Base-by-base conservation (phyloP, 2,888 invertebrate species). In the Anticlea derivata region DNA sequence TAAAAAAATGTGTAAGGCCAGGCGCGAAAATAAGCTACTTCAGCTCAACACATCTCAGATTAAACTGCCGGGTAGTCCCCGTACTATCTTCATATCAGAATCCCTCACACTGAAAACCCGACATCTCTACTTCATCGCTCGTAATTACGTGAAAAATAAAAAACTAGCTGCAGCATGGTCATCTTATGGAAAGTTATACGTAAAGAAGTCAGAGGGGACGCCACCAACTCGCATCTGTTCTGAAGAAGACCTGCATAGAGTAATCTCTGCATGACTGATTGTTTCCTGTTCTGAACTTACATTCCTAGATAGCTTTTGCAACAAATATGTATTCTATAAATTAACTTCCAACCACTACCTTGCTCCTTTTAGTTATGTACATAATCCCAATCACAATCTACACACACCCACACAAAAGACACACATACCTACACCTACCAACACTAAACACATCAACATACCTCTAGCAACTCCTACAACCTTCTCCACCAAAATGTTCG, bases 181-280 rank as follows among this genome's bases (percentile, higher is more conserved):
- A 3, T 56, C 59, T 0, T 56, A 47, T 22, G 59, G 59, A 1
- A 54, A 44, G 11, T 17, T 59, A 0, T 54, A 45, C 20, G 45
- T 56, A 7, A 56, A 45, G 33, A 40, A 40, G 11, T 49, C 47
- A 8, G 55, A 55, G 20, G 53, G 40, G 5, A 7, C 7, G 0
- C 1, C 53, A 4, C 52, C 52, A 7, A 40, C 12, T 6, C 49
- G 46, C 11, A 46, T 56, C 7, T 30, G 24, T 6, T 29, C 38
- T 1, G 49, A 46, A 33, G 37, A 27, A 0, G 49, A 49, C 1
- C 12, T 55, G 2, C 22, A 11, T 7, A 50, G 47, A 20, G 7
- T 49, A 0, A 5, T 45, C 5, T 24, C 24, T 6, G 26, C 41
- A 31, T 56, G 55, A 56, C 51, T 24, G 24, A 24, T 7, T 6